Evolutionary conservation across 1,140 invertebrate species (phyloP).

Genomic region (Drosophila lacteicornis): DNA sequence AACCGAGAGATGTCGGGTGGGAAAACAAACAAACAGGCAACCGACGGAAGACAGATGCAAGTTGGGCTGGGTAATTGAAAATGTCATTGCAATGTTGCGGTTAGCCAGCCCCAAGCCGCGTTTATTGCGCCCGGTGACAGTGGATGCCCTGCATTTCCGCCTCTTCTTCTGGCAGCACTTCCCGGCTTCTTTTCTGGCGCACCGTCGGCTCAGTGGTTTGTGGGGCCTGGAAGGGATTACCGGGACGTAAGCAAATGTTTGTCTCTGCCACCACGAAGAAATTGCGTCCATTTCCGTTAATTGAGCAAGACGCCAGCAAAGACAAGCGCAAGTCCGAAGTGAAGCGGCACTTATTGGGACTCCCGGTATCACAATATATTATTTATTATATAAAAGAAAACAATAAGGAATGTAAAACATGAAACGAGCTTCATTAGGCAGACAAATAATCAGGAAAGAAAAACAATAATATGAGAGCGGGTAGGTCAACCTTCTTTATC

Average conservation of each 20-base stretch:
- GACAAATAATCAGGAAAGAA: too few species aligned
- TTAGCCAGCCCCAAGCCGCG: conserved; percentile 2
- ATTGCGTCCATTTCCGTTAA: conserved; percentile 65
- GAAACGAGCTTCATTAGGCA: neutral
- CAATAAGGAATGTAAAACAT: too few species aligned
- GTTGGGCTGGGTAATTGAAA: conserved; percentile 44
- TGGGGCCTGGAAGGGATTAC: conserved; percentile 42
- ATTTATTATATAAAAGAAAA: too few species aligned
- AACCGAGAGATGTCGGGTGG: conserved; percentile 53
- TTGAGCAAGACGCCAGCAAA: conserved; percentile 27
- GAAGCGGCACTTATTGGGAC: neutral
- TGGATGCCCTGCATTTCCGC: neutral
- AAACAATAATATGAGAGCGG: too few species aligned
- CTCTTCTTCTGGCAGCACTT: conserved; percentile 14
- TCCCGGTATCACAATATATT: neutral
- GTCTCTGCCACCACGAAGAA: conserved; percentile 40
- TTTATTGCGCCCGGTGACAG: conserved; percentile 24
- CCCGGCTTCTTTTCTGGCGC: conserved; percentile 19
- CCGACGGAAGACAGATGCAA: conserved; percentile 5
- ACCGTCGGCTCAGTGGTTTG: conserved; percentile 19
- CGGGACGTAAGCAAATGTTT: conserved; percentile 58
- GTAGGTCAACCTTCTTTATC: too few species aligned
- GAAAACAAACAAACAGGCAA: conserved; percentile 57
- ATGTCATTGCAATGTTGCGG: conserved; percentile 70
- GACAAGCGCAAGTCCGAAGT: conserved; percentile 8